Evolutionary conservation across 2,797 vertebrate genomes (phyloP).

Genomic region (Arnoldichthys spilopterus): DNA sequence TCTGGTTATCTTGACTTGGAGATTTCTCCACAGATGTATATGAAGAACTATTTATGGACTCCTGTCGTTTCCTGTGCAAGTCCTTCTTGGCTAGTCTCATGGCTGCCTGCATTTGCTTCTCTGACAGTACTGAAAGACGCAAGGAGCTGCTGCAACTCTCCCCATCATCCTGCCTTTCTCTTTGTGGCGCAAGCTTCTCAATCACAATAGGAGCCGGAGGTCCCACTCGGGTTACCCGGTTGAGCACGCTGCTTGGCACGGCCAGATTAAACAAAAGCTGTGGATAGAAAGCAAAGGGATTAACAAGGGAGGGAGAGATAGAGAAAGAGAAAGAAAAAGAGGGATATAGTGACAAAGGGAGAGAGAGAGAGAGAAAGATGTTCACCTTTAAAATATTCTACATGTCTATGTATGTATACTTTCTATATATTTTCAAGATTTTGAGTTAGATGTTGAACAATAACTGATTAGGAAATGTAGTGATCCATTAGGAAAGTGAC

Average conservation of each 20-base stretch:
- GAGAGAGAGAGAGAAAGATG: not conserved
- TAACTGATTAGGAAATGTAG: too few species aligned
- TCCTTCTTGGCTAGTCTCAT: constrained; percentile 88
- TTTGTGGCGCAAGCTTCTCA: constrained; percentile 80
- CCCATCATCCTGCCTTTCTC: constrained; percentile 51
- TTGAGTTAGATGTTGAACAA: too few species aligned
- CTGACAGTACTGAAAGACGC: constrained; percentile 86
- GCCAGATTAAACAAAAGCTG: constrained; percentile 89
- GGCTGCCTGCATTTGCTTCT: constrained; percentile 87
- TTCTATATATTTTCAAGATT: too few species aligned
- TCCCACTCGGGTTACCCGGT: constrained; percentile 79
- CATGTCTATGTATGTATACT: too few species aligned
- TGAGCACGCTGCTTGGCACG: constrained; percentile 74
- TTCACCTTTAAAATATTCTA: not conserved
- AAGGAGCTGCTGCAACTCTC: constrained; percentile 71
- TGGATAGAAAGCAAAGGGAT: constrained; percentile 29
- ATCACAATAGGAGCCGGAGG: constrained; percentile 86
- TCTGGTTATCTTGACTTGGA: constrained; percentile 42
- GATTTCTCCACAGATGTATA: constrained; percentile 46
- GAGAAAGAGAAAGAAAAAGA: not conserved
- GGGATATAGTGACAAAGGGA: not conserved
- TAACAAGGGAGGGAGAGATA: not conserved
- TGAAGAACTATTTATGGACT: constrained; percentile 56
- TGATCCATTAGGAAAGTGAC: too few species aligned
- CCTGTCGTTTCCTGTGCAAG: constrained; percentile 75